These are phyloP conservation scores for Plectus sambesii DNA, from an alignment of 1,140 invertebrate genomes.

Conservation along the genomic window DNA sequence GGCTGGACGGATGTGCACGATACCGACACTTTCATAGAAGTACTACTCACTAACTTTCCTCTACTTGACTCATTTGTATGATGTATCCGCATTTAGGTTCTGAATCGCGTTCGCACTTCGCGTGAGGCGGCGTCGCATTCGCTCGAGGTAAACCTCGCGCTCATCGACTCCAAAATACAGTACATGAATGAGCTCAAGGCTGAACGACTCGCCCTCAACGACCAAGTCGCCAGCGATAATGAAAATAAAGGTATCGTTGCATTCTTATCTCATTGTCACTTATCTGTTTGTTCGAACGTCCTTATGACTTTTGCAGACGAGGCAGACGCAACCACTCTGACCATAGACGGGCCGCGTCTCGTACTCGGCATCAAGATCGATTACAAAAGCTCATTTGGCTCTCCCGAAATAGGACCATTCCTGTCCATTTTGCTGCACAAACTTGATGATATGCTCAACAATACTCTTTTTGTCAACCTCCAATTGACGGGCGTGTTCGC, in stretches of 20 bases:
- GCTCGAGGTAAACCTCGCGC: no score
- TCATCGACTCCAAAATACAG: no score
- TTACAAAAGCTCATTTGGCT: conserved; percentile 20
- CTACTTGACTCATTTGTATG: no score
- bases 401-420: conserved; percentile 60
- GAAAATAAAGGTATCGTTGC: no score
- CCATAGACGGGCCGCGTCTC: conserved; percentile 4
- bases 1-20: conserved; percentile 6
- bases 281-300: conserved; percentile 10
- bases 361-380: conserved; percentile 19
- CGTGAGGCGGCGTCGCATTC: no score
- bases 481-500: conserved; percentile 75
- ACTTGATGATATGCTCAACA: conserved; percentile 69
- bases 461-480: conserved; percentile 73
- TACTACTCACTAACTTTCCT: no score
- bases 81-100: no score
- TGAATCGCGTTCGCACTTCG: no score
- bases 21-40: conserved; percentile 6
- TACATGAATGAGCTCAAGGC: no score
- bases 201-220: no score
- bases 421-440: conserved; percentile 67
- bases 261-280: no score
- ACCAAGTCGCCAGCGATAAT: no score
- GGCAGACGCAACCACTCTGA: conserved; percentile 10
- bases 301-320: conserved; percentile 16